Percentiles rank a stretch among this genome's conserved stretches.
Evolutionary conservation across 2,888 invertebrate genomes (phyloP).

Genomic region (Metellina segmentata): DNA sequence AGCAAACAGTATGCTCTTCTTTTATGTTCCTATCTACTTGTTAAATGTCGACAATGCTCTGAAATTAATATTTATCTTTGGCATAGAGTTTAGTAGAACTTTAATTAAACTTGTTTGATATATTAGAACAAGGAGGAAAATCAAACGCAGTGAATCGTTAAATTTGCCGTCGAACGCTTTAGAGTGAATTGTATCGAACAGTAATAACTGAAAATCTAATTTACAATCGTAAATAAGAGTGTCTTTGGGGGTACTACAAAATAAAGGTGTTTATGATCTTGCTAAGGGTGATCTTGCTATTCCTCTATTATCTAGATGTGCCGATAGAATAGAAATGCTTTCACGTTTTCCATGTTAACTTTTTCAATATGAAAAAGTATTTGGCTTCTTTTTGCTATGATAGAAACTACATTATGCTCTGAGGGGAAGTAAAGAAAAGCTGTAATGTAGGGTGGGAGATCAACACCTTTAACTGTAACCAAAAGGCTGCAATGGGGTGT

Average conservation of each 20-base stretch:
- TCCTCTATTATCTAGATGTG: no score
- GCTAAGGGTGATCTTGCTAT: not conserved
- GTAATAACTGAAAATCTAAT: not conserved
- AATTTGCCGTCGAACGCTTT: not conserved
- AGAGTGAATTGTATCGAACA: not conserved
- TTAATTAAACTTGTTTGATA: constrained; percentile 19
- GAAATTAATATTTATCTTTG: constrained; percentile 37
- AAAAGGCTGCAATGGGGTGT: no score
- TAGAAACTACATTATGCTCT: no score
- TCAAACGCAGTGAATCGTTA: not conserved
- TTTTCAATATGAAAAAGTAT: not conserved
- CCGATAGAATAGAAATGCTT: not conserved
- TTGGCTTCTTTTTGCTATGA: no score
- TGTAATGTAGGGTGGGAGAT: no score
- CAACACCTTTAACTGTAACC: no score
- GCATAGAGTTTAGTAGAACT: not conserved
- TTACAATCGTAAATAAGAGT: not conserved
- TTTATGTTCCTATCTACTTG: not conserved
- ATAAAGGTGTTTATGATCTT: not conserved
- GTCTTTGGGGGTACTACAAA: not conserved
- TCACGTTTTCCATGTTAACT: constrained; percentile 8
- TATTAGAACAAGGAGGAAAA: not conserved
- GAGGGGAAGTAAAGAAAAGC: no score
- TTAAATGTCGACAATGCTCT: constrained; percentile 6
- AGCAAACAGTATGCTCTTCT: constrained; percentile 8